Percentiles rank a stretch among this genome's conserved stretches.
Evolutionary conservation across 2,797 vertebrate genomes (phyloP).

Genomic region (Enteromius trimaculatus): DNA sequence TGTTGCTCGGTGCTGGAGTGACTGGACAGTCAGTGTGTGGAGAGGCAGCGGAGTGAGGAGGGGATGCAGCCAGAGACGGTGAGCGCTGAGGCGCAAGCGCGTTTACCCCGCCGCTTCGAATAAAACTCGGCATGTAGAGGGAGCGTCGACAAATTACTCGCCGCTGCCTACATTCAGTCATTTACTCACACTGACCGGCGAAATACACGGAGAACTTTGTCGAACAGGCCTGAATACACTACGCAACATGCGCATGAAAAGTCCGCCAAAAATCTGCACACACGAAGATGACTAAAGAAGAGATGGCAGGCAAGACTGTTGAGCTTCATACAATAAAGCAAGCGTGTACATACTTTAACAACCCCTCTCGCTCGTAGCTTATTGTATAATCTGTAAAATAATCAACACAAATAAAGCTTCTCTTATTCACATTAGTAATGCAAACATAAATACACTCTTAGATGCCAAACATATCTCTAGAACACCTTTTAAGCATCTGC

Average conservation of each 20-base stretch:
- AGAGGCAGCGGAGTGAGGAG: slow-evolving; percentile 52
- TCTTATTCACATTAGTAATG: background rate
- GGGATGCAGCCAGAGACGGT: slow-evolving; percentile 76
- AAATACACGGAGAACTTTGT: background rate
- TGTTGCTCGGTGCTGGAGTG: slow-evolving; percentile 56
- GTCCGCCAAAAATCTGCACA: slow-evolving; percentile 27
- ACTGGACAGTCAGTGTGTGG: slow-evolving; percentile 68
- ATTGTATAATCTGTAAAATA: background rate
- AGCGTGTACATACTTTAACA: background rate
- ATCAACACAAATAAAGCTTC: background rate
- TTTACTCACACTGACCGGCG: background rate
- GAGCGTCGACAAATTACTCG: slow-evolving; percentile 79
- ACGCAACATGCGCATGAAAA: slow-evolving; percentile 20
- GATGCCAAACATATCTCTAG: background rate
- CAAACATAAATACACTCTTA: background rate
- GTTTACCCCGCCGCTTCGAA: slow-evolving; percentile 70
- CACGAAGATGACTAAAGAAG: background rate
- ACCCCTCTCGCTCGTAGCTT: background rate
- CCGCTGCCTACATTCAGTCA: background rate
- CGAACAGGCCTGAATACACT: background rate
- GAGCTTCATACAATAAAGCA: too few relatives aligned
- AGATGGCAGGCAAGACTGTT: background rate
- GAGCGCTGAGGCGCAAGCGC: slow-evolving; percentile 79
- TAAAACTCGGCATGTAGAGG: slow-evolving; percentile 72
- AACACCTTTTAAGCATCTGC: background rate